A percentile compares a stretch with the other conserved stretches of the same genome.
These are phyloP conservation scores for Pissodes strobi DNA, from an alignment of 1,140 invertebrate genomes.

Conservation along the genomic window DNA sequence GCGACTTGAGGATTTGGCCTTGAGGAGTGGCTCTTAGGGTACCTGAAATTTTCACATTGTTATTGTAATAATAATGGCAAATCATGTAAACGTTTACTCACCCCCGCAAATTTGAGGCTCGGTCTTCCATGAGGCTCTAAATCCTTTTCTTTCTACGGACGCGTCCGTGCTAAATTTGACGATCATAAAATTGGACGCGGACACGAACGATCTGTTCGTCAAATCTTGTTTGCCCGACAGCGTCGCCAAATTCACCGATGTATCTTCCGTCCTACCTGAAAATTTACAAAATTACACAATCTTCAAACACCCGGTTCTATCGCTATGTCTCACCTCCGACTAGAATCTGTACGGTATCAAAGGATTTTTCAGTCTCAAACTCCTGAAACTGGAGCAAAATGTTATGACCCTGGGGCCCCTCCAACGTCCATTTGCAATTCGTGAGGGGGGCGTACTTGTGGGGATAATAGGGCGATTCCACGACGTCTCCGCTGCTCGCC, in stretches of 20 bases:
- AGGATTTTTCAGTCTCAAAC: constrained; percentile 95
- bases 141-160: constrained; percentile 91
- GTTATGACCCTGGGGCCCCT: constrained; percentile 93
- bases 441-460: constrained; percentile 87
- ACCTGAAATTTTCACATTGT: too few species aligned
- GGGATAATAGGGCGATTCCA: constrained; percentile 93
- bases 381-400: constrained; percentile 92
- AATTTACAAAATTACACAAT: too few species aligned
- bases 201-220: constrained; percentile 82
- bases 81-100: background rate
- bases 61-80: background rate
- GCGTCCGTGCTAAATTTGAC: constrained; percentile 94
- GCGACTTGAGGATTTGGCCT: constrained; percentile 82
- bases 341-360: constrained; percentile 94
- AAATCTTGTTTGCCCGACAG: constrained; percentile 87
- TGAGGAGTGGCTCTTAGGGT: constrained; percentile 80
- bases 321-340: constrained; percentile 87
- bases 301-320: too few species aligned
- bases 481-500: constrained; percentile 91
- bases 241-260: constrained; percentile 87
- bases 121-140: constrained; percentile 91
- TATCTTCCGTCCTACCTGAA: constrained; percentile 85
- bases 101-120: constrained; percentile 87
- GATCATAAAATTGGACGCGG: constrained; percentile 97
- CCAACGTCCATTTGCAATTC: constrained; percentile 96